Conservation (phyloP, 2,797 vertebrate genomes). For the Phataginus tetradactyla region DNA sequence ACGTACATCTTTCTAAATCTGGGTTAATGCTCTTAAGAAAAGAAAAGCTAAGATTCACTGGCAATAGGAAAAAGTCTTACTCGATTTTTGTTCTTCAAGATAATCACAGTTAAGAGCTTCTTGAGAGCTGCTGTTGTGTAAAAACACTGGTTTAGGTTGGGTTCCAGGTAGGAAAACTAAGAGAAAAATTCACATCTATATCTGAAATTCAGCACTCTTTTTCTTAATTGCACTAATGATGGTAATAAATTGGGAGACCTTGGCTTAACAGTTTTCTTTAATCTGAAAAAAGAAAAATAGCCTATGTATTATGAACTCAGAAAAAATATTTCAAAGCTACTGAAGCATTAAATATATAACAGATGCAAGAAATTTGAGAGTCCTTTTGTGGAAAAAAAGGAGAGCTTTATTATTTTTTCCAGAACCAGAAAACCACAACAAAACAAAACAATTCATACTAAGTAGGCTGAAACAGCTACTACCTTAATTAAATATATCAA, state of each 20-base stretch:
- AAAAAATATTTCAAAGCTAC: slow-evolving; percentile 38
- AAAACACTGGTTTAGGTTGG: slow-evolving; percentile 18
- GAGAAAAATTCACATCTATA: not conserved
- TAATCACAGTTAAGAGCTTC: slow-evolving; percentile 47
- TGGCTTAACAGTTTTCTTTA: slow-evolving; percentile 54
- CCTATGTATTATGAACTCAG: not conserved
- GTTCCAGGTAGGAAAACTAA: not conserved
- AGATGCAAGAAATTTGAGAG: slow-evolving; percentile 27
- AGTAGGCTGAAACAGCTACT: slow-evolving; percentile 42
- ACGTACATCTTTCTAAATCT: slow-evolving; percentile 22
- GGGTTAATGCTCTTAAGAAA: not conserved
- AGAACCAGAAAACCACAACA: slow-evolving; percentile 35
- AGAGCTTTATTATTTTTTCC: not conserved
- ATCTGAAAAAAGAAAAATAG: slow-evolving; percentile 45
- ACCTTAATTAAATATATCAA: slow-evolving; percentile 73
- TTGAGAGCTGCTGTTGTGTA: slow-evolving; percentile 46
- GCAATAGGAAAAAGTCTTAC: slow-evolving; percentile 51
- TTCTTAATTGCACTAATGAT: slow-evolving; percentile 14
- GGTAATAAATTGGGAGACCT: slow-evolving; percentile 31
- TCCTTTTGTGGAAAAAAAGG: not conserved
- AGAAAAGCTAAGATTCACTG: slow-evolving; percentile 18
- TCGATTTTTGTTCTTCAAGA: not conserved
- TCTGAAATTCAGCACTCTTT: slow-evolving; percentile 49
- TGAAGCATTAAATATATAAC: slow-evolving; percentile 51
- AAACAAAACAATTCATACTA: slow-evolving; percentile 62